Evolutionary conservation across 2,797 vertebrate species (phyloP), one percentile per base, ranked within the genome.

Genomic region (Hydrophis major): DNA sequence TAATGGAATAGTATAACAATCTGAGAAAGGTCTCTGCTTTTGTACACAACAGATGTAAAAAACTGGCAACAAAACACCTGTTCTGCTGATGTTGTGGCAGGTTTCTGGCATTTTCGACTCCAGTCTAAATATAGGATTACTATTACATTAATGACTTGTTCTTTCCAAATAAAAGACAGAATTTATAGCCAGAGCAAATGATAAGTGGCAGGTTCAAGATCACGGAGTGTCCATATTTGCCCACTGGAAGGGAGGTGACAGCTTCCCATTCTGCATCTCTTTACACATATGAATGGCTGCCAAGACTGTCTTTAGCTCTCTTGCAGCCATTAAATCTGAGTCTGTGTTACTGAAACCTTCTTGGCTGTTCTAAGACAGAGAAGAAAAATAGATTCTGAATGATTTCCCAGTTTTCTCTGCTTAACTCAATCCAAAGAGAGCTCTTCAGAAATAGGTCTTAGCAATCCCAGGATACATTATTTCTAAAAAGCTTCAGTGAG

Each of bases 171-270:
- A 37, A 37, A 27, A 57, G 25, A 0, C 0, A 10, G 42, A 47
- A 83, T 83, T 47, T 83, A 83, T 83, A 47, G 74, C 28, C 1
- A 28, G 42, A 74, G 37, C 12, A 22, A 47, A 0, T 0, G 0
- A 2, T 86, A 57, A 69, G 1, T 0, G 42, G 0, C 20, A 10
- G 13, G 18, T n/a, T 28, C 0, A 56, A 86, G 42, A 16, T 42
- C 86, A 13, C 0, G 0, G 0, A 0, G 0, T 32, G 53, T 2
- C 1, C 57, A 13, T 1, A 0, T 32, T 4, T 47, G 47, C 42
- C 87, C 89, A 0, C 8, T 5, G 42, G 37, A 83, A 78, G 86
- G 47, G 4, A 27, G n/a, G 27, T 0, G 0, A 14, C 0, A 1
- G 87, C 2, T 2, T 0, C 2, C 27, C 0, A 4, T 7, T 18